Evolutionary conservation across 2,113 vertebrate genomes (phyloP).

Genomic region (Loxodonta africana): DNA sequence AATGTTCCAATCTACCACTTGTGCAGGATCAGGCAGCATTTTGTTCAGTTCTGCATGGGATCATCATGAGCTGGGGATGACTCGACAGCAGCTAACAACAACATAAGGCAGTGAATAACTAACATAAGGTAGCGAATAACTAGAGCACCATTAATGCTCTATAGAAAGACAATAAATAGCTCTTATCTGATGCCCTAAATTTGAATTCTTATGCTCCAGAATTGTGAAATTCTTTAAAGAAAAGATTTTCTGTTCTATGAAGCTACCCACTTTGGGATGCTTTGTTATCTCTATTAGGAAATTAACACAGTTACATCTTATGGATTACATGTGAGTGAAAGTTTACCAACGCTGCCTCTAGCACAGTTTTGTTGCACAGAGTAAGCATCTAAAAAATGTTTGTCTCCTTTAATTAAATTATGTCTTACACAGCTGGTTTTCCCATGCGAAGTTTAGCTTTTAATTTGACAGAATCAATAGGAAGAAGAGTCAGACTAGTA

Average conservation of each 20-base stretch:
- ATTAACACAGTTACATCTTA: neutral
- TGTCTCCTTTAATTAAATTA: conserved; percentile 43
- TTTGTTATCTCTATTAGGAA: neutral
- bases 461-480: conserved; percentile 45
- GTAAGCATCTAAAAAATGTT: neutral
- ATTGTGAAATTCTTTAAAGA: neutral
- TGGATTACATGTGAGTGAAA: too few species aligned
- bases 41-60: neutral
- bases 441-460: neutral
- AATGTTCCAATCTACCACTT: neutral
- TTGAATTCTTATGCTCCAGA: neutral
- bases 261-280: neutral
- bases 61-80: neutral
- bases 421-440: conserved; percentile 11
- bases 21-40: neutral
- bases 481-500: neutral
- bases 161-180: neutral
- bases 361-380: neutral
- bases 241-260: neutral
- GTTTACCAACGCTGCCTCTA: neutral
- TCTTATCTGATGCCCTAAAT: neutral
- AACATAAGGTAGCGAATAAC: neutral
- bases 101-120: neutral
- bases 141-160: neutral
- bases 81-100: neutral